phyloP scores from a whole-genome alignment of 2,888 invertebrate species.

The Caenorhabditis sp. region DNA sequence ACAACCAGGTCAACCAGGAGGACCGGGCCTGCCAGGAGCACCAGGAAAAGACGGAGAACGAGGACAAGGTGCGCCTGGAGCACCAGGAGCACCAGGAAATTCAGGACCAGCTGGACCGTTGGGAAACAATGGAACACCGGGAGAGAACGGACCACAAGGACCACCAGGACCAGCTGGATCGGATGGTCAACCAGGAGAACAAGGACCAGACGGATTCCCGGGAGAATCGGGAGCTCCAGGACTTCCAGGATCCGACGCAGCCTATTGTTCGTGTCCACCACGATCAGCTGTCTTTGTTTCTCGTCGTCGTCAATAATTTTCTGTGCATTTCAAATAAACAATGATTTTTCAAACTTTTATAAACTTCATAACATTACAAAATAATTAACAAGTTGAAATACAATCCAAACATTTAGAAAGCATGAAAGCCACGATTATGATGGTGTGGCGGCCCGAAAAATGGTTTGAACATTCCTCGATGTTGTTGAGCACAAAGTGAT shows the following conservation, averaged over 20 bases:
- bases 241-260: slow-evolving; percentile 1
- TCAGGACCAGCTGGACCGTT: slow-evolving; percentile 49
- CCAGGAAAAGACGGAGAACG: slow-evolving; percentile 43
- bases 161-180: slow-evolving; percentile 42
- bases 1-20: slow-evolving; percentile 41
- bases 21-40: slow-evolving; percentile 39
- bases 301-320: background rate
- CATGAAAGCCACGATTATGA: too few relatives aligned
- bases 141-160: slow-evolving; percentile 39
- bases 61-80: slow-evolving; percentile 53
- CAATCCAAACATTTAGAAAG: too few relatives aligned
- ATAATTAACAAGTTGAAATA: too few relatives aligned
- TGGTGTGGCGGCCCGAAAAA: too few relatives aligned
- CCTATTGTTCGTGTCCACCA: background rate
- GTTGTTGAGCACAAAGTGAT: too few relatives aligned
- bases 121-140: slow-evolving; percentile 54
- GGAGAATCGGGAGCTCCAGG: slow-evolving; percentile 47
- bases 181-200: slow-evolving; percentile 39
- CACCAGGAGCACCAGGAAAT: slow-evolving; percentile 42
- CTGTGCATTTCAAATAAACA: background rate
- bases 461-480: too few relatives aligned
- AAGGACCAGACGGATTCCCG: slow-evolving; percentile 39
- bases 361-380: too few relatives aligned
- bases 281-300: background rate
- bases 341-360: background rate